These are phyloP conservation scores for Mohoua ochrocephala DNA, from an alignment of 2,113 vertebrate species.

Conservation along the genomic window DNA sequence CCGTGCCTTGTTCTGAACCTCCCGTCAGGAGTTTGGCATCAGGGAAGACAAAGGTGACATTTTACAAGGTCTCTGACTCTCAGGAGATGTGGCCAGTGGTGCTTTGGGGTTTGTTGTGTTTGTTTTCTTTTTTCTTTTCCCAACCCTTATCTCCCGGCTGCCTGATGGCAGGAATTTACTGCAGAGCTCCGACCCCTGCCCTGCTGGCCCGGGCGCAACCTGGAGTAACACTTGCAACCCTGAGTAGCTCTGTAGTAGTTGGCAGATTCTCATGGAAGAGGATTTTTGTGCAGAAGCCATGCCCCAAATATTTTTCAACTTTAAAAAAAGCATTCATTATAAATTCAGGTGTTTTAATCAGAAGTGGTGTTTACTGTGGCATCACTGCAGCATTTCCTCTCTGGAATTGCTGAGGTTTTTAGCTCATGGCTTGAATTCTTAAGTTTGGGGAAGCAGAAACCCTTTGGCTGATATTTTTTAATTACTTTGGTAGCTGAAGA, in stretches of 20 bases:
- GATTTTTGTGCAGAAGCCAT: background rate
- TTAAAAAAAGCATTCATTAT: background rate
- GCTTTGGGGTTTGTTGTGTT: background rate
- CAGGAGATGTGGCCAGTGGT: background rate
- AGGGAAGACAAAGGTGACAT: rapidly evolving
- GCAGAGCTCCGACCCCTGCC: background rate
- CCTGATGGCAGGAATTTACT: background rate
- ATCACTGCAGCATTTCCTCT: background rate
- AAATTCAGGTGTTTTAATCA: background rate
- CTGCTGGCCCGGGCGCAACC: background rate
- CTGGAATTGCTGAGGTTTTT: background rate
- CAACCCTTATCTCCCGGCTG: background rate
- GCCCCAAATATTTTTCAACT: background rate
- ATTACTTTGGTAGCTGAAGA: background rate
- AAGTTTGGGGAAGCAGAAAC: background rate
- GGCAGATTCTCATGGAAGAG: background rate
- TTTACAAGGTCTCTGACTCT: background rate
- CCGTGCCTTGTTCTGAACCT: background rate
- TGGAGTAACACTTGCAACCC: no score
- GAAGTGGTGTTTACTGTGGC: background rate
- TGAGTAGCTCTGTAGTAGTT: background rate
- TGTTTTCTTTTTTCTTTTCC: background rate
- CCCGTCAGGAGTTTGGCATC: background rate
- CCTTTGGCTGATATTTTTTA: background rate
- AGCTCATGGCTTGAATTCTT: background rate